Base-by-base conservation (phyloP, 2,888 invertebrate genomes). In the Steinernema scapterisci region DNA sequence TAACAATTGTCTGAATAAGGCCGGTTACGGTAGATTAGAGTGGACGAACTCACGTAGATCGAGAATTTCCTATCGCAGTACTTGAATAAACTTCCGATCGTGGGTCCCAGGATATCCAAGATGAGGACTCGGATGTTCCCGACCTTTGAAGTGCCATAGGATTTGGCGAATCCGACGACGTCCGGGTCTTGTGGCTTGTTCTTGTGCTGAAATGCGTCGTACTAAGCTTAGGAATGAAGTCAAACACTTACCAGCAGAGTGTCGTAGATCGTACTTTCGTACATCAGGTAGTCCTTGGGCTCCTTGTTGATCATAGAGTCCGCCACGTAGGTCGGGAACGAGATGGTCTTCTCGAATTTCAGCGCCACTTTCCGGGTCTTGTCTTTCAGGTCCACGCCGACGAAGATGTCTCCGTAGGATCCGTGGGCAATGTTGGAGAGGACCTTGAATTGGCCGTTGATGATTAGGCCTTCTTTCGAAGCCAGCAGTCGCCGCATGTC, bases 381-480 rank as follows among this genome's bases (percentile, higher is more conserved):
- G 23, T 75, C 70, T 21, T 38, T 25, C n/a, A 80, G 46, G 73
- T 84, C 83, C 7, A 79, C 77, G 31, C 79, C 83, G 13, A 78
- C 76, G 74, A 77, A 83, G 51, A 82, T 82, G 16, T 78, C 72
- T 13, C 83, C 83, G 72, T 80, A 83, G 5, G 81, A 78, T 25
- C 83, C 83, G 52, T 77, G 72, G 54, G 75, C 79, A 63, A 83
- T 81, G 56, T 81, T 79, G 81, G 81, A 3, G 81, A 83, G 38
- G 5, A 63, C 63, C 11, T 31, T 27, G 31, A 63, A 63, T 6
- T 31, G 27, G 63, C 31, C 27, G 63, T 63, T 63, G 63, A 63
- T 25, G 16, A 63, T 27, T 25, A 63, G 63, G 31, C 63, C 63
- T 27, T 63, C 63, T 19, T 63, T 63, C 7, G 63, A 63, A 13